Conservation (phyloP, 2,113 vertebrate species). For the Syrmaticus mikado region DNA sequence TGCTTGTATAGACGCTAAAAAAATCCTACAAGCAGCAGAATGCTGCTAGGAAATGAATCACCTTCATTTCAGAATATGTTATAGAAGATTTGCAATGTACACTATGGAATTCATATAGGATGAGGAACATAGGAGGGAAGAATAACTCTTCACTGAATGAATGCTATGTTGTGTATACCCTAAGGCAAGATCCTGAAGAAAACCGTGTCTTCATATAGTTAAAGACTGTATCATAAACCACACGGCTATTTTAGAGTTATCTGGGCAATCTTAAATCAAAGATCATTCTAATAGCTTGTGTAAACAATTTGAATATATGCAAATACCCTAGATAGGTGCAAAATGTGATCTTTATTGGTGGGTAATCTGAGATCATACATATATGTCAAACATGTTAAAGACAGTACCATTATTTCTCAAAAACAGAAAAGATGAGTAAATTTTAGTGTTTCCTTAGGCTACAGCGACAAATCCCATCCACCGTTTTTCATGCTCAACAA, state of each 20-base stretch:
- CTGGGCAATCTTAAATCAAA: conserved; percentile 27
- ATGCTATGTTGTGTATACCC: background rate
- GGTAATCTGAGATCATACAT: background rate
- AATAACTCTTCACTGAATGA: background rate
- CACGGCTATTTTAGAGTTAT: background rate
- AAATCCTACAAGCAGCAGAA: background rate
- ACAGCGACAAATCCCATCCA: conserved; percentile 15
- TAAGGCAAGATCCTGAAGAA: background rate
- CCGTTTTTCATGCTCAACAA: background rate
- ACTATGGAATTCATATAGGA: background rate
- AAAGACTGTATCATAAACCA: conserved; percentile 20
- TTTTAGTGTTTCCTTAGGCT: conserved; percentile 23
- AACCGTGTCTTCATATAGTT: background rate
- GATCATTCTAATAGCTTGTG: background rate
- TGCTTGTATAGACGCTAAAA: background rate
- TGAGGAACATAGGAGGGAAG: background rate
- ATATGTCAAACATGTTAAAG: background rate
- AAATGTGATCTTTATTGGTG: conserved; percentile 18
- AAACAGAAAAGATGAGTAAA: conserved; percentile 7
- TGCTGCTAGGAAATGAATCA: background rate
- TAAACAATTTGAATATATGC: conserved; percentile 1
- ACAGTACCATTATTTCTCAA: conserved; percentile 29
- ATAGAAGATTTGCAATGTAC: background rate
- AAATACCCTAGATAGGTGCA: conserved; percentile 7
- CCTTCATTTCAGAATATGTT: background rate